These are phyloP conservation scores for Diplazon laetatorius DNA, from an alignment of 2,888 invertebrate species.

Conservation along the genomic window DNA sequence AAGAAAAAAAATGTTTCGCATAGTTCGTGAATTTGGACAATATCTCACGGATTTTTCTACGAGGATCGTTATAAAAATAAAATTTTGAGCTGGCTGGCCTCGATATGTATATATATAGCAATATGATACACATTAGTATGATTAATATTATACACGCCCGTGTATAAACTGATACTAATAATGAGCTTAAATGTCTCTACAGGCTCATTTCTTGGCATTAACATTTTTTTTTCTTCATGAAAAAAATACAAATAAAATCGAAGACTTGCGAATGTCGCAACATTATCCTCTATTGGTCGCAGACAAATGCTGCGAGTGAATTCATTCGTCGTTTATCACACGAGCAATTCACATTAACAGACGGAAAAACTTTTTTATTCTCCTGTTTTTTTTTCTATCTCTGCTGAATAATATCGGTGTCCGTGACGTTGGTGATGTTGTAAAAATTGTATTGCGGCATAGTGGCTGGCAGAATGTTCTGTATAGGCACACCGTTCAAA, in stretches of 20 bases:
- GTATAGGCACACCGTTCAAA: constrained; percentile 74
- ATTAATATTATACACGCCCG: constrained; percentile 6
- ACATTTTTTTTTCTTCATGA: too few species aligned
- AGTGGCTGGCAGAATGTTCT: constrained; percentile 78
- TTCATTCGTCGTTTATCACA: neutral
- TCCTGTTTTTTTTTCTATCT: constrained; percentile 72
- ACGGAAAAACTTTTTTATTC: neutral
- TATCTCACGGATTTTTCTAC: constrained; percentile 17
- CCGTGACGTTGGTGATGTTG: constrained; percentile 77
- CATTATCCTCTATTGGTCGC: neutral
- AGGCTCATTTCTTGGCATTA: neutral
- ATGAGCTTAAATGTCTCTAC: neutral
- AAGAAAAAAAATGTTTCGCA: too few species aligned
- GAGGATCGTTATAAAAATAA: constrained; percentile 59
- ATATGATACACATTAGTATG: constrained; percentile 28
- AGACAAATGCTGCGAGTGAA: neutral
- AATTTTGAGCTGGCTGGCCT: constrained; percentile 26
- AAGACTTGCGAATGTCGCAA: neutral
- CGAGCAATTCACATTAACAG: neutral
- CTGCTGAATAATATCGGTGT: constrained; percentile 76
- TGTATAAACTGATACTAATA: neutral
- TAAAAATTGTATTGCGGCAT: constrained; percentile 80
- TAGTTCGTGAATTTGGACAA: constrained; percentile 2
- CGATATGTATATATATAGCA: constrained; percentile 27
- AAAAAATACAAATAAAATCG: neutral